These are phyloP conservation scores for Agrotis segetum DNA, from an alignment of 2,888 invertebrate species.

Conservation along the genomic window DNA sequence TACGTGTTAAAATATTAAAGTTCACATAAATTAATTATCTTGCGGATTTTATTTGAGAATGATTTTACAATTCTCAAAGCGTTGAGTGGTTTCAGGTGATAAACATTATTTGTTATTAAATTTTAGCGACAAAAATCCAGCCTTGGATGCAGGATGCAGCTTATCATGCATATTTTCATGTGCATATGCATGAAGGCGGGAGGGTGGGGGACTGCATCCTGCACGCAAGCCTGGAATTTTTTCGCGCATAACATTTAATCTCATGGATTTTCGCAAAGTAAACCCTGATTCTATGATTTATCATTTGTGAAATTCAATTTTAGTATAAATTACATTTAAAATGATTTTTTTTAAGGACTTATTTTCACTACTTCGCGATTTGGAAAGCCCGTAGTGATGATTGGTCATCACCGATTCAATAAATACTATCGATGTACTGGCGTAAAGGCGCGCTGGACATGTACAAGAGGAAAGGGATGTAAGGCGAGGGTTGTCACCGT, in stretches of 20 bases:
- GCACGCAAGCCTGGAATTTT: too few relatives aligned
- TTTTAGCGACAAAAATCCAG: neutral
- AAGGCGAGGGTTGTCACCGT: constrained; percentile 33
- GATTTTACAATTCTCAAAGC: neutral
- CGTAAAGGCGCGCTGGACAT: constrained; percentile 65
- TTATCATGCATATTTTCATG: too few relatives aligned
- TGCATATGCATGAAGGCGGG: too few relatives aligned
- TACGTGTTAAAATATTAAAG: neutral
- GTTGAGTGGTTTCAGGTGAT: neutral
- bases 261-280: too few relatives aligned
- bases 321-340: neutral
- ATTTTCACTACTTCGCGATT: constrained; percentile 37
- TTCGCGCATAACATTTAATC: too few relatives aligned
- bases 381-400: constrained; percentile 29
- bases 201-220: too few relatives aligned
- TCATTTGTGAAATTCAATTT: neutral
- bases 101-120: neutral
- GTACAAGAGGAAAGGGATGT: constrained; percentile 43
- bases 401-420: constrained; percentile 67
- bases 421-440: constrained; percentile 61
- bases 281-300: too few relatives aligned
- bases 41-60: constrained; percentile 6
- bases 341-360: constrained; percentile 14
- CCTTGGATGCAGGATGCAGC: too few relatives aligned
- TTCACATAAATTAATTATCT: neutral